Base-by-base conservation (phyloP, 1,140 invertebrate genomes). In the Cherax quadricarinatus region DNA sequence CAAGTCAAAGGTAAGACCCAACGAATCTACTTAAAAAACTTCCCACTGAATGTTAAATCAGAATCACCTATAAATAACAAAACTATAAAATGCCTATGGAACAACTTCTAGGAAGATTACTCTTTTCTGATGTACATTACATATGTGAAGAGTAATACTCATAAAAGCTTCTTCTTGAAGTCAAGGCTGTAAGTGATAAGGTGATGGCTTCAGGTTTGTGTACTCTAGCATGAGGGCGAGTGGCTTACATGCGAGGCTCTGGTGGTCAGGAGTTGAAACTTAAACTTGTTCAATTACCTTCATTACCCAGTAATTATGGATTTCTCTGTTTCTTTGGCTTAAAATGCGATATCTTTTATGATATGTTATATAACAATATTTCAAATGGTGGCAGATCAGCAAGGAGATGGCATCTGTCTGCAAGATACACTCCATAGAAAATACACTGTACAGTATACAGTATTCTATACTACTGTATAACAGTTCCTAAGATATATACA, bases 161-260 rank as follows among this genome's bases (percentile, higher is more conserved):
- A 53, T 66, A 60, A n/a, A 84, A 53, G 82, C 12, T n/a, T 83
- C 21, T n/a, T 16, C 24, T 30, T 60, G 81, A 60, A n/a, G 82
- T 41, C 24, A 66, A 66, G 57, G 70, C 66, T 48, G 78, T 70
- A 57, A 49, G 49, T 48, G 89, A 62, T 89, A 49, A 78, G 78
- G n/a, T 86, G 57, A 80, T n/a, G 75, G 86, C 21, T 57, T 79
- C 86, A 88, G 86, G 48, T 78, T 30, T 75, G 86, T 57, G 83
- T 81, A 86, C 84, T 86, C 83, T 86, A 91, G 60, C 87, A 53
- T 89, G 21, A 82, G 84, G 60, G 75, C 78, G 84, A 57, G 75
- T 81, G 89, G 70, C 78, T 86, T 48, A 60, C 83, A 85, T 91
- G 83, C 82, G 80, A 91, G 89, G 83, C 84, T 91, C 89, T 86